Evolutionary conservation across 2,888 invertebrate species (phyloP), one percentile per base, ranked within the genome.

Genomic region (Dryocosmus kuriphilus): DNA sequence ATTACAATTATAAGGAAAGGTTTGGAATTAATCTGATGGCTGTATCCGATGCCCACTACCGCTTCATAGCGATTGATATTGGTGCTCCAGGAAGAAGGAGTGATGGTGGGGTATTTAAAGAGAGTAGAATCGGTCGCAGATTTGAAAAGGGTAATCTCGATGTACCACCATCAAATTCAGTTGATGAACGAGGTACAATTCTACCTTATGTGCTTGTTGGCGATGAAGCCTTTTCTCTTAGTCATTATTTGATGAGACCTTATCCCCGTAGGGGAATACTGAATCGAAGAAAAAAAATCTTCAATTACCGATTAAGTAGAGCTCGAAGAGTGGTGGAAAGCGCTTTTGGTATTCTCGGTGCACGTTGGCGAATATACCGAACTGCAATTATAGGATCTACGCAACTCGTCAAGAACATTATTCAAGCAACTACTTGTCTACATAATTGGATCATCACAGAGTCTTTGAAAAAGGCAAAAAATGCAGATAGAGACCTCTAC

Each of bases 21-120:
- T 79, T 80, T 60, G 82, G 84, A 62, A 83, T 83, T 78, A 81
- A 82, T 65, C 62, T 84, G 16, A 46, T 84, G 11, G 82, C 78
- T 16, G 73, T 83, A 30, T 79, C 79, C 19, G 82, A 84, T 79
- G 83, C 81, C 9, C 79, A 83, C 60, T 82, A 82, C 55, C 24
- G 46, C 38, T 83, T 84, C 60, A 77, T 63, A 22, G 75, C 80
- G 0, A 79, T 83, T 24, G 82, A 81, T 46, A 79, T 84, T 51
- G 82, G 80, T 57, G 41, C 46, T 77, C 76, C 77, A 24, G 76
- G 79, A 32, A 93, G 38, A 76, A 51, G 60, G 38, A 38, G 38
- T 38, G 38, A 38, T 38, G 11, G 38, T 38, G 38, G 51, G n/a
- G 51, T n/a, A 9, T n/a, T n/a, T n/a, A n/a, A n/a, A n/a, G n/a